Conservation (phyloP, 2,888 invertebrate genomes). For the Suillia variegata region DNA sequence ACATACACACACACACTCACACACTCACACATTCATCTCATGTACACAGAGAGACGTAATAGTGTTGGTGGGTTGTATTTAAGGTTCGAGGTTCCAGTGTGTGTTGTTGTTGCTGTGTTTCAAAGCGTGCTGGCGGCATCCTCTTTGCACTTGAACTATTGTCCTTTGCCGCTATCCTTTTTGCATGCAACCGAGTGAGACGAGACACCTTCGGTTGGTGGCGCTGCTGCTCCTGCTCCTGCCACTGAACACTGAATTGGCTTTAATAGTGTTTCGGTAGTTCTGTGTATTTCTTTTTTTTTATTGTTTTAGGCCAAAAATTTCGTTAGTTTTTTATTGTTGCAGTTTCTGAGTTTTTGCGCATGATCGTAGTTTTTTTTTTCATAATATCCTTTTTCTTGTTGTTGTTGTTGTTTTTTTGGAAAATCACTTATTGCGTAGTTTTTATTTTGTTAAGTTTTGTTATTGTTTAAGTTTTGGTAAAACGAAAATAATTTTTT, state of each 20-base stretch:
- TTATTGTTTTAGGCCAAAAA: too few species aligned
- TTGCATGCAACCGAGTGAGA: not conserved
- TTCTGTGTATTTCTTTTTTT: not conserved
- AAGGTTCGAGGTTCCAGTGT: not conserved
- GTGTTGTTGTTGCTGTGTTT: conserved; percentile 12
- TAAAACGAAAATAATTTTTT: too few species aligned
- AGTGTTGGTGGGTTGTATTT: not conserved
- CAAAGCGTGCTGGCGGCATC: conserved; percentile 36
- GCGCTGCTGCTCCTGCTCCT: not conserved
- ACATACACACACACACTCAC: not conserved
- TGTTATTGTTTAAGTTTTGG: too few species aligned
- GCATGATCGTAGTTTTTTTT: not conserved
- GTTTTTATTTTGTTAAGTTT: not conserved
- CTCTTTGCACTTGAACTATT: conserved; percentile 59
- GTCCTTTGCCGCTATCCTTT: conserved; percentile 43
- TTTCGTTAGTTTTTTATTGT: not conserved
- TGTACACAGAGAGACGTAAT: not conserved
- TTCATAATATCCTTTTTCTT: too few species aligned
- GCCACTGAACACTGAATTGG: not conserved
- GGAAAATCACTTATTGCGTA: not conserved
- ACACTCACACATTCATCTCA: not conserved
- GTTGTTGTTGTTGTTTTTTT: not conserved
- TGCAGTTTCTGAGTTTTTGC: not conserved
- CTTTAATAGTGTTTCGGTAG: conserved; percentile 19
- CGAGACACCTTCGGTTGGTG: not conserved